Base-by-base conservation (phyloP, 2,113 vertebrate genomes). In the Ammospiza caudacuta region DNA sequence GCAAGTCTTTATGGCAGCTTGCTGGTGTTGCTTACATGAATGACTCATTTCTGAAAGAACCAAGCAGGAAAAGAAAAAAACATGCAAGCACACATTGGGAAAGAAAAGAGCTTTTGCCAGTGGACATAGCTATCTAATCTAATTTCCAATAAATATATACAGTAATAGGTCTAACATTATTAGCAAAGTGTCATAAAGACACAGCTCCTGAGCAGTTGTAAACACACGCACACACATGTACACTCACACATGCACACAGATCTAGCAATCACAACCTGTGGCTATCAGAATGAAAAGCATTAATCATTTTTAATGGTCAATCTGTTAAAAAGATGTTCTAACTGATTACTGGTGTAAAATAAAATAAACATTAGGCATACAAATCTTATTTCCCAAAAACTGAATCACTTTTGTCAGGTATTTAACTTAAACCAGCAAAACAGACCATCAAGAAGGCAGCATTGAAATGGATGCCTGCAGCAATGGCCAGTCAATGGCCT, bases 401-500 rank as follows among this genome's bases (percentile, higher is more conserved):
- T 96, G 98, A 97, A 97, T 98, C 96, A 97, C 97, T 98, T 98
- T 98, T 98, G 98, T 98, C 96, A 95, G 97, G 96, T 97, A 97
- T 98, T 98, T 97, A 97, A 97, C 95, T 98, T 97, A 97, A 98
- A 98, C 98, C 98, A 98, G 98, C 97, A 98, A 98, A 98, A 97
- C 97, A 97, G 97, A 96, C 98, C 98, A 96, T 99, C 98, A 97
- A 98, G 98, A 98, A 97, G 98, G 97, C 92, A 95, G 88, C 96
- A 98, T 99, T 99, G 98, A 98, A 99, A 98, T 98, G 97, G 98
- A 98, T 81, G 98, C 98, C 98, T 99, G 98, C 98, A 98, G 98
- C 97, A 98, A 97, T 98, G 98, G 96, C 66, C 96, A 97, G 95
- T 99, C 99, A 99, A 99, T 99, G 98, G 98, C 97, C 98, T 99